phyloP scores from a whole-genome alignment of 2,113 vertebrate genomes.

The Tichodroma muraria region DNA sequence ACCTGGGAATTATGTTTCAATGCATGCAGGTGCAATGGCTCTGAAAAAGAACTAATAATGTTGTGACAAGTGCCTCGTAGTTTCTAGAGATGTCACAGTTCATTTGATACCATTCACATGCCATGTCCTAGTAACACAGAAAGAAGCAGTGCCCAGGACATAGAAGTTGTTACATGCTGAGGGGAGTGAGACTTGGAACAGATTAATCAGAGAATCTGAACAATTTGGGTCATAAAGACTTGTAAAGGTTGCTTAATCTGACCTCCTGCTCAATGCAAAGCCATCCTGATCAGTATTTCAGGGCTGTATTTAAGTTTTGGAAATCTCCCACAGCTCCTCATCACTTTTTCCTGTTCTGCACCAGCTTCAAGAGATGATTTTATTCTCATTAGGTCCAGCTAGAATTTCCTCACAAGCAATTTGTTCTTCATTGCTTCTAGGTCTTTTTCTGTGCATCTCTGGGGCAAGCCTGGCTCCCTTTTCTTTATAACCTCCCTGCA shows the following conservation, averaged over 20 bases:
- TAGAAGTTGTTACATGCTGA: background rate
- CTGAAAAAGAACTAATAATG: background rate
- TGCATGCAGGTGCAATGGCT: background rate
- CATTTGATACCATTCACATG: background rate
- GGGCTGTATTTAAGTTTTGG: background rate
- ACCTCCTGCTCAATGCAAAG: background rate
- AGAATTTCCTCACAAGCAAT: background rate
- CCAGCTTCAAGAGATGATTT: background rate
- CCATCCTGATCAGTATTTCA: background rate
- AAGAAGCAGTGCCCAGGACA: background rate
- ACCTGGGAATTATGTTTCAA: background rate
- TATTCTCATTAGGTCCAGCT: background rate
- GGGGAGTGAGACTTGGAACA: background rate
- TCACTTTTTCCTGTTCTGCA: background rate
- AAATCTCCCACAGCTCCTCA: background rate
- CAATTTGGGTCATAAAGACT: background rate
- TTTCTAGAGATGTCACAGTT: background rate
- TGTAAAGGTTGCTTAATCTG: background rate
- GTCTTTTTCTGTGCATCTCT: background rate
- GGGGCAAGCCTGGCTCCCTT: too few relatives aligned
- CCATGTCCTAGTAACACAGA: background rate
- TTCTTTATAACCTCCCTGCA: background rate
- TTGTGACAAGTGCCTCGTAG: background rate
- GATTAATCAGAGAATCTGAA: background rate
- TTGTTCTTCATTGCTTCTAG: background rate